Evolutionary conservation across 2,888 invertebrate genomes (phyloP).

Genomic region (Pherbina coryleti): DNA sequence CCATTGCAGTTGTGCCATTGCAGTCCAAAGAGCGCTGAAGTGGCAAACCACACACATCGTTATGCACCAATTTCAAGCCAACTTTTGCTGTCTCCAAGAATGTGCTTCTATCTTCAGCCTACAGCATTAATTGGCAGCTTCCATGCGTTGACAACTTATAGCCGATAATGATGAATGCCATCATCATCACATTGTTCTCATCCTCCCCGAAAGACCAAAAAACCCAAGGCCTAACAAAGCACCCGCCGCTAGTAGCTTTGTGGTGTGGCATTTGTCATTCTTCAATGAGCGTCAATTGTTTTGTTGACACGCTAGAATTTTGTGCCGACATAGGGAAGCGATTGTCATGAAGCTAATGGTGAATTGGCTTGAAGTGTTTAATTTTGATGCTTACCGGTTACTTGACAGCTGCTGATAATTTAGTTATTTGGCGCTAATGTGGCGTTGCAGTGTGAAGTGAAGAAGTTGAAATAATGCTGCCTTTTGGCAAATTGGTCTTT

Average conservation of each 20-base stretch:
- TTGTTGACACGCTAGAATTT: slow-evolving; percentile 10
- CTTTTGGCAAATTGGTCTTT: too few relatives aligned
- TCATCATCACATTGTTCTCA: too few relatives aligned
- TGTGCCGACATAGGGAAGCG: not conserved
- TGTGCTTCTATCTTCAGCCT: not conserved
- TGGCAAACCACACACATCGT: too few relatives aligned
- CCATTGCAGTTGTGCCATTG: too few relatives aligned
- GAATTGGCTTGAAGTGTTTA: not conserved
- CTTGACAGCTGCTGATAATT: not conserved
- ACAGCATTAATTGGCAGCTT: slow-evolving; percentile 13
- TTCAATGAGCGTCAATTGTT: slow-evolving; percentile 26
- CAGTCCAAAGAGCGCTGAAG: too few relatives aligned
- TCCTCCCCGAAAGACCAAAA: too few relatives aligned
- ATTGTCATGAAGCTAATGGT: not conserved
- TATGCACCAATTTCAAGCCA: too few relatives aligned
- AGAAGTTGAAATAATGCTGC: too few relatives aligned
- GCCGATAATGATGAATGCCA: slow-evolving; percentile 21
- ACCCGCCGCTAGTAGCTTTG: not conserved
- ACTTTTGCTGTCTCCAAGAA: too few relatives aligned
- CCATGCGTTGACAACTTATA: slow-evolving; percentile 16
- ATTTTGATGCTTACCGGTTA: not conserved
- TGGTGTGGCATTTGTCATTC: slow-evolving; percentile 19
- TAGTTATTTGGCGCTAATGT: not conserved
- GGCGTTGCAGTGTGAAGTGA: too few relatives aligned
- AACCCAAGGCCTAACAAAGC: not conserved